phyloP scores from a whole-genome alignment of 2,888 invertebrate genomes.

The Netelia virgata region DNA sequence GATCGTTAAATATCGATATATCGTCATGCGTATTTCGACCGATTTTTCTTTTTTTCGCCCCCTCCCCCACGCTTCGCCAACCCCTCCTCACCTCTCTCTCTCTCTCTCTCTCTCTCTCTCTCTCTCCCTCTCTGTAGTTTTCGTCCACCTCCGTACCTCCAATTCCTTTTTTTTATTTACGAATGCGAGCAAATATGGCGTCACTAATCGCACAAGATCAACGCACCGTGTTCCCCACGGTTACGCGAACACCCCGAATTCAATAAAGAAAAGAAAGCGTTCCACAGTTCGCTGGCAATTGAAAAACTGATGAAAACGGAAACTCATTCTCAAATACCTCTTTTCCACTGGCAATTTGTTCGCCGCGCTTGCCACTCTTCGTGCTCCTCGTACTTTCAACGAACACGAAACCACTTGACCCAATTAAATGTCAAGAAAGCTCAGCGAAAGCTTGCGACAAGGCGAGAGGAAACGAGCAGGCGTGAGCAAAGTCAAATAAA shows the following conservation, averaged over 20 bases:
- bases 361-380: slow-evolving; percentile 5
- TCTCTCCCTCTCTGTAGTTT: slow-evolving; percentile 8
- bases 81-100: not conserved
- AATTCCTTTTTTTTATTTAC: not conserved
- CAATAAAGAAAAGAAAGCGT: slow-evolving; percentile 50
- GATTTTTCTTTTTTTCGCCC: slow-evolving; percentile 23
- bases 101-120: slow-evolving; percentile 7
- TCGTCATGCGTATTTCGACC: slow-evolving; percentile 37
- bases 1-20: slow-evolving; percentile 66
- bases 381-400: not conserved
- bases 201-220: slow-evolving; percentile 25
- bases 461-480: not conserved
- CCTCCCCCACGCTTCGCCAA: not conserved
- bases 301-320: slow-evolving; percentile 42
- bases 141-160: not conserved
- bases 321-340: slow-evolving; percentile 35
- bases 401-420: slow-evolving; percentile 55
- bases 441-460: slow-evolving; percentile 29
- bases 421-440: slow-evolving; percentile 58
- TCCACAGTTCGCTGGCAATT: slow-evolving; percentile 5
- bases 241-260: slow-evolving; percentile 40
- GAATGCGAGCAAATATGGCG: slow-evolving; percentile 38
- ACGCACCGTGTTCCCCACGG: not conserved
- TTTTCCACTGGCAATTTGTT: slow-evolving; percentile 45
- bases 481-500: slow-evolving; percentile 21